Percentiles rank a stretch among this genome's conserved stretches.
Conservation (phyloP, 2,888 invertebrate genomes). For the Leucoptera coffeella region DNA sequence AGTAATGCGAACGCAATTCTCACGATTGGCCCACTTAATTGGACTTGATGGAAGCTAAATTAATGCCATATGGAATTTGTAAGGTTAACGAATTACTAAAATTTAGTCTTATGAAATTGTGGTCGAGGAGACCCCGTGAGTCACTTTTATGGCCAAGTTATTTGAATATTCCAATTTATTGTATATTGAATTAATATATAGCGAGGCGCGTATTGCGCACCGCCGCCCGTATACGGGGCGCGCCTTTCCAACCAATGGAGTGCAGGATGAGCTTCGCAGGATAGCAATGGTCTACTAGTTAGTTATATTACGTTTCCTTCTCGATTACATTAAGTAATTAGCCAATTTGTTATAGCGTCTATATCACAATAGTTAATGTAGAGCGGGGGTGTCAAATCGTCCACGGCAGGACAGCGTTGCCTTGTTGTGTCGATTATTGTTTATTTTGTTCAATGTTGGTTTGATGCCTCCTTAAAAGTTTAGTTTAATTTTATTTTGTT, state of each 20-base stretch:
- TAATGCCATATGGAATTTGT: slow-evolving; percentile 54
- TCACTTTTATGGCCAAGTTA: slow-evolving; percentile 51
- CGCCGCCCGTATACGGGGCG: too few species aligned
- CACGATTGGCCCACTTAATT: slow-evolving; percentile 34
- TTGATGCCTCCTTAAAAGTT: slow-evolving; percentile 52
- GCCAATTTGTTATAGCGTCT: slow-evolving; percentile 52
- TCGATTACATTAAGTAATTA: slow-evolving; percentile 36
- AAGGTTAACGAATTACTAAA: slow-evolving; percentile 55
- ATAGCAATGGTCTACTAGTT: slow-evolving; percentile 54
- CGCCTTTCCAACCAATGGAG: slow-evolving; percentile 42
- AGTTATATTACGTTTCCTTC: slow-evolving; percentile 43
- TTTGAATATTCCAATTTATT: slow-evolving; percentile 52
- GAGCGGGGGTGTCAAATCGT: slow-evolving; percentile 52
- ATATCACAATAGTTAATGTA: slow-evolving; percentile 51
- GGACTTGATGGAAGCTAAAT: slow-evolving; percentile 53
- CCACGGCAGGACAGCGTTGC: slow-evolving; percentile 37
- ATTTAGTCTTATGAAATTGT: slow-evolving; percentile 46
- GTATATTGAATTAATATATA: slow-evolving; percentile 46
- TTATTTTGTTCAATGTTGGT: slow-evolving; percentile 46
- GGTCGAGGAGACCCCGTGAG: slow-evolving; percentile 44
- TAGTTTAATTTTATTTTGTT: slow-evolving; percentile 50
- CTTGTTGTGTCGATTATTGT: slow-evolving; percentile 45
- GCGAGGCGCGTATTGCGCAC: slow-evolving; percentile 7
- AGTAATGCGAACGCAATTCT: slow-evolving; percentile 45
- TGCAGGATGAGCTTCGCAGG: slow-evolving; percentile 50